Evolutionary conservation across 2,113 vertebrate genomes (phyloP), one percentile per base, ranked within the genome.

Genomic region (Dolichotis patagonum): DNA sequence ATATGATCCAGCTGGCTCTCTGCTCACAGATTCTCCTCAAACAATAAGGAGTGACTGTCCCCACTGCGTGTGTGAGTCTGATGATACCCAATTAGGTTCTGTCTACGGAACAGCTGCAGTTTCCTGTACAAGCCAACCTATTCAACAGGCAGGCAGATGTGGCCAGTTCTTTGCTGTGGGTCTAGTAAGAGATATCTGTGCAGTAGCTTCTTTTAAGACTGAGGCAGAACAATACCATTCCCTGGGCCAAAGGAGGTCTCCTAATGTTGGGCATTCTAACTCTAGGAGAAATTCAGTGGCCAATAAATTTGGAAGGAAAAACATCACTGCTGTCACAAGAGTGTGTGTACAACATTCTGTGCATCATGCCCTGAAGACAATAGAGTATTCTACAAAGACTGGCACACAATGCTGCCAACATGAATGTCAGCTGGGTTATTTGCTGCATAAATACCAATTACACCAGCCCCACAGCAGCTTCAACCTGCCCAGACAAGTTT

Each of bases 401-500:
- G 94, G 81, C 85, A 92, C 35, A 43, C 90, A 92, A 95, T 96
- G 43, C 75, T 97, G 93, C 84, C 95, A 97, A 80, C 54, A 92
- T 97, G 97, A 98, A 96, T 96, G 95, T 94, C 98, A 98, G 83
- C 84, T 69, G 92, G 93, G 91, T 98, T 98, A 97, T 88, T 97
- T 94, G 94, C 97, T 98, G 81, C 97, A 97, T 97, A 98, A 97
- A 98, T 93, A 97, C 82, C 97, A 98, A 98, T 97, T 97, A 96
- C 90, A 94, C 63, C 95, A 98, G 97, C 97, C 91, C 90, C 52
- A 63, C 87, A 88, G 82, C 94, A 96, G 82, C 28, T 95, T 26
- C 92, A 92, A 88, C 75, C 96, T 97, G 65, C 91, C 49, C 43
- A 54, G 54, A 89, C 87, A 95, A 96, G 28, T 98, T 97, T 94